phyloP scores from a whole-genome alignment of 2,888 invertebrate genomes.

The Tenthredo amoena region DNA sequence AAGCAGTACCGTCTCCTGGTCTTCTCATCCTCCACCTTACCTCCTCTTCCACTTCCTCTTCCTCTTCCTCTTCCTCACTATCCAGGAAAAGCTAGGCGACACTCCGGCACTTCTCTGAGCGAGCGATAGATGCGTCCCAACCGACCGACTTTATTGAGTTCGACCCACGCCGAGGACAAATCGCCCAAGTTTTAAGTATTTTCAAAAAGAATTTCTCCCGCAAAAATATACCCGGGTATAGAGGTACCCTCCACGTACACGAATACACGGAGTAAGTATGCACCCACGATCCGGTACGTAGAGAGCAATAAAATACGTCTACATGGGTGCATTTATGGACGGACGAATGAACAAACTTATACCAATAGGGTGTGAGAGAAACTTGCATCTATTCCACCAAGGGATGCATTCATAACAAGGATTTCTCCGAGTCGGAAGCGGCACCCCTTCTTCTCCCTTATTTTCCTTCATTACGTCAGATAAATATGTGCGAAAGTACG shows the following conservation, averaged over 20 bases:
- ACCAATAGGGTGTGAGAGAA: slow-evolving; percentile 52
- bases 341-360: slow-evolving; percentile 21
- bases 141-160: slow-evolving; percentile 62
- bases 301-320: slow-evolving; percentile 70
- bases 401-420: slow-evolving; percentile 68
- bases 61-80: slow-evolving; percentile 50
- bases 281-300: neutral
- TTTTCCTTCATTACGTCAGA: slow-evolving; percentile 20
- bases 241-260: slow-evolving; percentile 20
- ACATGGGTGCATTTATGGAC: slow-evolving; percentile 71
- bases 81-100: slow-evolving; percentile 35
- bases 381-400: slow-evolving; percentile 66
- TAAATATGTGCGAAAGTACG: neutral
- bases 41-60: neutral
- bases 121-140: slow-evolving; percentile 55
- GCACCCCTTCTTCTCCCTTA: slow-evolving; percentile 52
- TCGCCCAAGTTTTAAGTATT: slow-evolving; percentile 74
- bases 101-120: slow-evolving; percentile 29
- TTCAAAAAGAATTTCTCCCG: slow-evolving; percentile 68
- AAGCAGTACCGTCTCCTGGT: slow-evolving; percentile 39
- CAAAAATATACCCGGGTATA: slow-evolving; percentile 64
- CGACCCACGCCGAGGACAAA: slow-evolving; percentile 68
- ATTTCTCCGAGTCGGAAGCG: slow-evolving; percentile 60
- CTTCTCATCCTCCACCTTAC: slow-evolving; percentile 42
- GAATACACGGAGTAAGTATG: neutral